Evolutionary conservation across 2,888 invertebrate genomes (phyloP).

Genomic region (Drosophila kanekoi): DNA sequence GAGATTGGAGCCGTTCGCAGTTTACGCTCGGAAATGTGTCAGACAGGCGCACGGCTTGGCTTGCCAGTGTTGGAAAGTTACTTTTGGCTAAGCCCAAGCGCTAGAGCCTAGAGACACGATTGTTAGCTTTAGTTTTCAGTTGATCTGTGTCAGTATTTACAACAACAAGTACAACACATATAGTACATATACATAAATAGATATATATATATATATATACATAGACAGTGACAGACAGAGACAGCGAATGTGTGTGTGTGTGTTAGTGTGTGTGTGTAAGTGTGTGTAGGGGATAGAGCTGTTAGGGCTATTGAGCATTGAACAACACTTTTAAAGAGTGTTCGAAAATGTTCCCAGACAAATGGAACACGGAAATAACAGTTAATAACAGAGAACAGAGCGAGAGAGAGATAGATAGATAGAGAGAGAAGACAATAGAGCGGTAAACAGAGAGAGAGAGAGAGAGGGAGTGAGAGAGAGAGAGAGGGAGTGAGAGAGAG

Average conservation of each 20-base stretch:
- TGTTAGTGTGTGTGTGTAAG: slow-evolving; percentile 3
- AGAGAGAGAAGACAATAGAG: slow-evolving; percentile 12
- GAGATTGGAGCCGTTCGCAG: slow-evolving; percentile 16
- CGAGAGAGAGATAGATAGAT: slow-evolving; percentile 24
- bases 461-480: slow-evolving; percentile 19
- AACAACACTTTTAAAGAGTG: slow-evolving; percentile 5
- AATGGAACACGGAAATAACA: slow-evolving; percentile 2
- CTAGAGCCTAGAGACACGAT: slow-evolving; percentile 4
- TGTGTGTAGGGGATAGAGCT: not conserved
- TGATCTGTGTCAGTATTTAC: slow-evolving; percentile 37
- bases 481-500: slow-evolving; percentile 6
- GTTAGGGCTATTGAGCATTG: slow-evolving; percentile 4
- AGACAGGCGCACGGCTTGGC: slow-evolving; percentile 2
- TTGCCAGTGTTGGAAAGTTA: slow-evolving; percentile 24
- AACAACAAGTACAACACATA: slow-evolving; percentile 54
- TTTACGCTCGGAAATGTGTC: slow-evolving; percentile 14
- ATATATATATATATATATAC: slow-evolving; percentile 12
- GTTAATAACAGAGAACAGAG: slow-evolving; percentile 6
- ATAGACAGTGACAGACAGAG: slow-evolving; percentile 24
- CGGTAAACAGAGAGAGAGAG: slow-evolving; percentile 1
- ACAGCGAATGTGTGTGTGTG: slow-evolving; percentile 18
- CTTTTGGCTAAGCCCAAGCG: not conserved
- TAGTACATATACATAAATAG: slow-evolving; percentile 27
- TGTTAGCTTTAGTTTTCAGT: slow-evolving; percentile 2
- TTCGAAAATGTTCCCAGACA: not conserved